Base-by-base conservation (phyloP, 1,140 invertebrate genomes). In the Brachionus plicatilis region DNA sequence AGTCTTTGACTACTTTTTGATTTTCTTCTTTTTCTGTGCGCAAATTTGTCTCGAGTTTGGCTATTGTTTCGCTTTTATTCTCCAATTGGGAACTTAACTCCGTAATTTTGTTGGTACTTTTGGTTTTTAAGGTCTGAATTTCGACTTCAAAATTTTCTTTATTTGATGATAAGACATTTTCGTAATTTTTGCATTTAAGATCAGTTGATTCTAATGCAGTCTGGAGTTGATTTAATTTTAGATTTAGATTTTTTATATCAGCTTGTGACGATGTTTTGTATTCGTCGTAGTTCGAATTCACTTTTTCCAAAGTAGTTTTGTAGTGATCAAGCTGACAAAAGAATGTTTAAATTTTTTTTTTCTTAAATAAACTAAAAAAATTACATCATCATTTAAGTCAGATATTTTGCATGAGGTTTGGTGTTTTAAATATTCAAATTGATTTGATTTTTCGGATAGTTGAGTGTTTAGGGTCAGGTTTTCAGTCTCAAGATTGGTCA, bases 51-150 rank as follows among this genome's bases (percentile, higher is more conserved):
- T 76, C 72, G 8, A 76, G 45, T 24, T 76, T 76, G 11, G n/a
- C 20, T 47, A 76, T 50, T 33, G 41, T 27, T 27, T 76, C 72
- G 9, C n/a, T 20, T 27, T 76, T 76, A 20, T 47, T 27, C 14
- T 76, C 45, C 45, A 76, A 50, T 76, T 76, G 72, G 11, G 72
- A 47, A 76, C 20, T 76, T n/a, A 76, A 76, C n/a, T 76, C 72
- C 11, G 14, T 76, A 17, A 76, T 76, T 47, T 76, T 76, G 33
- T 47, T 47, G 1, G 41, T 45, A 76, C n/a, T 24, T 29, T 76
- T 76, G 41, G 41, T 50, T 14, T 76, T 76, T 7, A 76, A 24
- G 1, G 8, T 27, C 24, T 76, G 14, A 20, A 76, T 47, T 76
- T 76, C 72, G 7, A n/a, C 45, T 45, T 76, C 72, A 8, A 47